Conservation (phyloP, 2,113 vertebrate species). For the Odobenus rosmarus region DNA sequence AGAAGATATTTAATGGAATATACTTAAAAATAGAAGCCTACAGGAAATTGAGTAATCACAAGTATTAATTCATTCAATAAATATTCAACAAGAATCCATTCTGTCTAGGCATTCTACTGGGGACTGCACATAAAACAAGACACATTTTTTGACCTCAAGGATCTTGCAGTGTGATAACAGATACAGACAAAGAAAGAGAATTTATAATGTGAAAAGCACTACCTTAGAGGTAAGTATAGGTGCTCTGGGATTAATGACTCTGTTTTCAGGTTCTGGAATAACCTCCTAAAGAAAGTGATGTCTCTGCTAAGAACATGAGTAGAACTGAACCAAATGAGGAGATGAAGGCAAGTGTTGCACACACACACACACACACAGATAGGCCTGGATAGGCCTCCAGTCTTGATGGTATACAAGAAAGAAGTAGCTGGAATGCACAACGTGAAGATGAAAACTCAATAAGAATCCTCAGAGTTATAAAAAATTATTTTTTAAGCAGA, state of each 20-base stretch:
- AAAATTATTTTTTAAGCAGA: not conserved
- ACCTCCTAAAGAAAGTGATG: not conserved
- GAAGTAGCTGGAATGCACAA: too few species aligned
- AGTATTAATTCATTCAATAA: not conserved
- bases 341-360: not conserved
- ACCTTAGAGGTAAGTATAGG: too few species aligned
- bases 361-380: not conserved
- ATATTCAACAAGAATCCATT: not conserved
- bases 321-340: not conserved
- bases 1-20: not conserved
- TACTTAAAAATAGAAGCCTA: not conserved
- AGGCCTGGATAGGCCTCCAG: too few species aligned
- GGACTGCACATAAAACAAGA: not conserved
- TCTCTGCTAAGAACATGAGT: not conserved
- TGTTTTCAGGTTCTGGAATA: not conserved
- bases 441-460: not conserved
- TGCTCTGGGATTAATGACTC: not conserved
- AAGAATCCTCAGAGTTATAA: not conserved
- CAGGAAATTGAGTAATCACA: not conserved
- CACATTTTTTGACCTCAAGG: not conserved
- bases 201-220: not conserved
- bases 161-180: not conserved
- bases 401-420: not conserved
- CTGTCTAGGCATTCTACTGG: not conserved
- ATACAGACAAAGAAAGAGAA: not conserved